Conservation (phyloP, 2,797 vertebrate species). For the Gymnopithys bicolor region DNA sequence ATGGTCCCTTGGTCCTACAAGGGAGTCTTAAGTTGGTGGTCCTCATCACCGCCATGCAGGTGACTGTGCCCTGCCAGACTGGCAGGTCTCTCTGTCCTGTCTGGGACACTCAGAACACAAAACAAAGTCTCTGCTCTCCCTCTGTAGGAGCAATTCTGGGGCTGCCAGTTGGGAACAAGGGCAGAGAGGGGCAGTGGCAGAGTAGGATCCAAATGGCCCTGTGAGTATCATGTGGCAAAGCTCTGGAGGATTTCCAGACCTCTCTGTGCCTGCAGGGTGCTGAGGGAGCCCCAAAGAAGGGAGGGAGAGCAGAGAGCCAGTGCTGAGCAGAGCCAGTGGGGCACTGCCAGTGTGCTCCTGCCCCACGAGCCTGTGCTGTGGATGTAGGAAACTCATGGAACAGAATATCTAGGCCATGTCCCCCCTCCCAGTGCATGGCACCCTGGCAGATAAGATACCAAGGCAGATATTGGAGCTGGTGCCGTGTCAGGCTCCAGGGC, state of each 20-base stretch:
- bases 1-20: neutral
- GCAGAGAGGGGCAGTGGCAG: neutral
- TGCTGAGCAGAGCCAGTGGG: neutral
- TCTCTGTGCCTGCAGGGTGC: neutral
- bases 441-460: neutral
- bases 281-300: neutral
- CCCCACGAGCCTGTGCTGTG: accelerated
- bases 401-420: neutral
- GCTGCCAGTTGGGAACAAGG: neutral
- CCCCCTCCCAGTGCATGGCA: neutral
- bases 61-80: neutral
- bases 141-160: neutral
- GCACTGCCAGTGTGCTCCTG: neutral
- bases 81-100: neutral
- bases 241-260: neutral
- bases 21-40: neutral
- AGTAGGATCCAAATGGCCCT: accelerated
- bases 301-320: neutral
- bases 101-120: neutral
- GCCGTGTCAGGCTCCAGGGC: accelerated
- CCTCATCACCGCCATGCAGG: neutral
- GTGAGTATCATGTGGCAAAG: neutral
- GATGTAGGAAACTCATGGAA: accelerated
- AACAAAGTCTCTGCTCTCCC: neutral
- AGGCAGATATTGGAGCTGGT: neutral